phyloP scores from a whole-genome alignment of 2,797 vertebrate species.

The Takifugu rubripes region DNA sequence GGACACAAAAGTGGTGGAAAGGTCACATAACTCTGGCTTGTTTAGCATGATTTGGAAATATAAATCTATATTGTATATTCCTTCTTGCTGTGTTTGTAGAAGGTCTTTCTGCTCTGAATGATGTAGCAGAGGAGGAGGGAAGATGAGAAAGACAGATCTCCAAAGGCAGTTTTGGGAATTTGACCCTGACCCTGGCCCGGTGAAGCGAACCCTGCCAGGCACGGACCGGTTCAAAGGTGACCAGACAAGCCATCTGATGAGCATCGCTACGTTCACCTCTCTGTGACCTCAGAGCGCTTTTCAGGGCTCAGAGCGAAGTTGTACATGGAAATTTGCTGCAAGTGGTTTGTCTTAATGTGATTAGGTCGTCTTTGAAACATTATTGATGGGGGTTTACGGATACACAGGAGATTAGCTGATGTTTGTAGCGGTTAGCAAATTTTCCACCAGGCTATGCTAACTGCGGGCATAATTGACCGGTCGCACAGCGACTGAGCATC shows the following conservation, averaged over 20 bases:
- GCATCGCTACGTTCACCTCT: slow-evolving; percentile 28
- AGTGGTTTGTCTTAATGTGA: slow-evolving; percentile 68
- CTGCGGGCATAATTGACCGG: slow-evolving; percentile 43
- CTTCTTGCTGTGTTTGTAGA: no score
- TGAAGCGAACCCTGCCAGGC: no score
- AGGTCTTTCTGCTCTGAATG: no score
- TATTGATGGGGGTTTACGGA: slow-evolving; percentile 1
- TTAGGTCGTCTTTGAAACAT: slow-evolving; percentile 52
- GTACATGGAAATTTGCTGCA: slow-evolving; percentile 40
- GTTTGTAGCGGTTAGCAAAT: slow-evolving; percentile 27
- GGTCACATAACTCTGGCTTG: no score
- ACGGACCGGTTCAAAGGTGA: slow-evolving; percentile 49
- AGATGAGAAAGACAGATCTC: background rate
- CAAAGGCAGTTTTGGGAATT: no score
- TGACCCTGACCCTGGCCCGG: no score
- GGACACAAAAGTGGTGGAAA: no score
- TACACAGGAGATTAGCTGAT: slow-evolving; percentile 20
- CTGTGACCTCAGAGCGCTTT: slow-evolving; percentile 42
- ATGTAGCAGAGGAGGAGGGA: background rate
- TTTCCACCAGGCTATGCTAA: slow-evolving; percentile 29
- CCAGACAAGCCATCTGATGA: slow-evolving; percentile 36
- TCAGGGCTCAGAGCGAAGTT: slow-evolving; percentile 52
- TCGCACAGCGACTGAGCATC: slow-evolving; percentile 32
- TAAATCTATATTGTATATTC: no score
- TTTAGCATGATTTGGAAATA: no score